These are phyloP conservation scores for Oeneis ivallda DNA, from an alignment of 2,888 invertebrate genomes.

Conservation along the genomic window DNA sequence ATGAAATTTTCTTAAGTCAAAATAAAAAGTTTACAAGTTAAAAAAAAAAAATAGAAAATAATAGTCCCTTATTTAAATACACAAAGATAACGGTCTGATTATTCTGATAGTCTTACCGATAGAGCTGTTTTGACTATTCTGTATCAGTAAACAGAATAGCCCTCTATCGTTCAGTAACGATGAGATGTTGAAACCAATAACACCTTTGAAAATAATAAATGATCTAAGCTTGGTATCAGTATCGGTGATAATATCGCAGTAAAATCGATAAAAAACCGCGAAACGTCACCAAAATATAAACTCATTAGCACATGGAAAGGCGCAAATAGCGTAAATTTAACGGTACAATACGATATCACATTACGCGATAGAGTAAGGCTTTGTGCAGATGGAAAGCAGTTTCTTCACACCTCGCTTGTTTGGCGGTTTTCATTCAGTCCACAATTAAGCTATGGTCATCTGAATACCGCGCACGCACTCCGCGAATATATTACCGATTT, in stretches of 20 bases:
- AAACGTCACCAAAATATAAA: not conserved
- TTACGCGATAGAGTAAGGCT: slow-evolving; percentile 34
- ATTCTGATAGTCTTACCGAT: too few species aligned
- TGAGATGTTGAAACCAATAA: too few species aligned
- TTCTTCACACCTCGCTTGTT: slow-evolving; percentile 41
- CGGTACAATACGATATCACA: slow-evolving; percentile 29
- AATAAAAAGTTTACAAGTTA: too few species aligned
- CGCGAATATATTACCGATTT: slow-evolving; percentile 25
- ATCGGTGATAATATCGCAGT: not conserved
- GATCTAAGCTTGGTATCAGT: not conserved
- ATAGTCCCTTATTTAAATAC: too few species aligned
- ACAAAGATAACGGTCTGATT: too few species aligned
- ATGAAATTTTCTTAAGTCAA: too few species aligned
- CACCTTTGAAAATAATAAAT: too few species aligned
- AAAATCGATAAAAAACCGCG: not conserved
- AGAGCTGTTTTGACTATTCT: too few species aligned
- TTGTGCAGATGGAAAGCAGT: slow-evolving; percentile 37
- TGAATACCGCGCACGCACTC: slow-evolving; percentile 33
- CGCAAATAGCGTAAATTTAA: slow-evolving; percentile 21
- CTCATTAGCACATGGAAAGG: not conserved
- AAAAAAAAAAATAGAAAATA: too few species aligned
- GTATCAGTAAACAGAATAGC: too few species aligned
- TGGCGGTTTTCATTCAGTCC: slow-evolving; percentile 50
- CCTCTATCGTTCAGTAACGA: too few species aligned
- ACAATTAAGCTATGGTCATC: slow-evolving; percentile 35